These are phyloP conservation scores for Pararge aegeria DNA, from an alignment of 1,140 invertebrate genomes.

Conservation along the genomic window DNA sequence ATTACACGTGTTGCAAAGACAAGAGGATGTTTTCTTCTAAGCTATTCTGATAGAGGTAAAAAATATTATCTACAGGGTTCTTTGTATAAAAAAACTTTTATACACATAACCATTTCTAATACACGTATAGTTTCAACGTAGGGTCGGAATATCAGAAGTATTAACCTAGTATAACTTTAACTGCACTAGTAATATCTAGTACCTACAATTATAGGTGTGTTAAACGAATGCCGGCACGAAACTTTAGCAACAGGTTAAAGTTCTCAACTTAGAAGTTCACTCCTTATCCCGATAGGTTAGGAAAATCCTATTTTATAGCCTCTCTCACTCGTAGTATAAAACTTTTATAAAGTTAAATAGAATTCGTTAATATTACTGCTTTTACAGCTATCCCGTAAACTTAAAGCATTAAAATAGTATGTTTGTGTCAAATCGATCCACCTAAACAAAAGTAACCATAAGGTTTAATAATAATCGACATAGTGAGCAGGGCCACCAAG, in stretches of 20 bases:
- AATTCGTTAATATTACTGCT: constrained; percentile 9
- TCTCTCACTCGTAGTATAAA: constrained; percentile 10
- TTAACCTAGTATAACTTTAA: constrained; percentile 28
- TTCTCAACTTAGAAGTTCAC: constrained; percentile 15
- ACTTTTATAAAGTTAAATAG: constrained; percentile 19
- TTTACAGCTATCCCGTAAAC: constrained; percentile 21
- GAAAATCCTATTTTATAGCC: constrained; percentile 21
- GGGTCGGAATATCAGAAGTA: constrained; percentile 19
- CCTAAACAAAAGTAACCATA: too few relatives aligned
- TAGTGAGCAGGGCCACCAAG: too few relatives aligned
- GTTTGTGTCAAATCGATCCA: too few relatives aligned
- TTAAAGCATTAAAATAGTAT: constrained; percentile 21
- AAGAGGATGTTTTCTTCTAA: too few relatives aligned
- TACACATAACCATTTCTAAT: too few relatives aligned
- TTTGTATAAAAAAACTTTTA: too few relatives aligned
- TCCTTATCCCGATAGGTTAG: constrained; percentile 17
- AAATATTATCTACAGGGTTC: too few relatives aligned
- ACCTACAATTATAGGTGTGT: constrained; percentile 1
- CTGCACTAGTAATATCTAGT: constrained; percentile 11
- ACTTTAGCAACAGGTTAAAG: constrained; percentile 19
- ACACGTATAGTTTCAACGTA: too few relatives aligned
- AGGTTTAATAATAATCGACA: too few relatives aligned
- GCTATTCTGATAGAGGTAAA: too few relatives aligned
- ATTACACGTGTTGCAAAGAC: too few relatives aligned
- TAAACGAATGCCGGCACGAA: constrained; percentile 9